A percentile compares a stretch with the other conserved stretches of the same genome.
Evolutionary conservation across 1,140 invertebrate genomes (phyloP).

Genomic region (Drosophila fuyamai): DNA sequence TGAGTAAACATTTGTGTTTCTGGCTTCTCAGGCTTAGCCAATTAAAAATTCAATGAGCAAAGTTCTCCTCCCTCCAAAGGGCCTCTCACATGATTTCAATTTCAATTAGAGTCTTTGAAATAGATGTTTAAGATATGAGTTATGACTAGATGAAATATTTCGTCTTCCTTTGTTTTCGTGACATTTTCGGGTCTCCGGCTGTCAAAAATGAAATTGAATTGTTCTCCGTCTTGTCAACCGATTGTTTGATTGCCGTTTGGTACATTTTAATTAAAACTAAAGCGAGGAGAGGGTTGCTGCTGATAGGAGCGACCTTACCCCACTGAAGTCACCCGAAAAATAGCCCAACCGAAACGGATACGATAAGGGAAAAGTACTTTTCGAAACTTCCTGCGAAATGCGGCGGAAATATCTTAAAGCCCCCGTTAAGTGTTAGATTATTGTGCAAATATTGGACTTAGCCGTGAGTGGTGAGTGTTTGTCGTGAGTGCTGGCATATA

Average conservation of each 20-base stretch:
- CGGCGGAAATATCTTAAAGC: constrained; percentile 27
- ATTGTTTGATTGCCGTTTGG: constrained; percentile 38
- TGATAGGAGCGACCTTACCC: constrained; percentile 37
- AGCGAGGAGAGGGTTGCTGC: constrained; percentile 13
- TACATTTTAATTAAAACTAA: constrained; percentile 49
- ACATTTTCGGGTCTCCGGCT: constrained; percentile 29
- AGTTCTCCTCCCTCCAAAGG: constrained; percentile 8
- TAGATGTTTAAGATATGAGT: constrained; percentile 47
- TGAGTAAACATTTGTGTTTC: constrained; percentile 33
- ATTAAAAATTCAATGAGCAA: constrained; percentile 39
- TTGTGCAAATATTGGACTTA: constrained; percentile 36
- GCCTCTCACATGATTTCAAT: constrained; percentile 46
- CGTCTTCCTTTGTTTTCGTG: constrained; percentile 19
- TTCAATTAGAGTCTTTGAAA: constrained; percentile 38
- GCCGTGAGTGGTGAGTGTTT: constrained; percentile 30
- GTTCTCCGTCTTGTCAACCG: constrained; percentile 34
- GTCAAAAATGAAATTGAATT: constrained; percentile 51
- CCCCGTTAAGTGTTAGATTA: constrained; percentile 26
- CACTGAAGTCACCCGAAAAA: constrained; percentile 26
- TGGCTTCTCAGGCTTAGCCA: constrained; percentile 36
- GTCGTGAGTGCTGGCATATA: constrained; percentile 15
- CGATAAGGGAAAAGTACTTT: constrained; percentile 11
- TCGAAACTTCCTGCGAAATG: constrained; percentile 33
- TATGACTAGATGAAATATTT: constrained; percentile 39
- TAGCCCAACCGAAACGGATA: constrained; percentile 14